These are phyloP conservation scores for Cosmia trapezina DNA, from an alignment of 2,888 invertebrate genomes.

Conservation along the genomic window DNA sequence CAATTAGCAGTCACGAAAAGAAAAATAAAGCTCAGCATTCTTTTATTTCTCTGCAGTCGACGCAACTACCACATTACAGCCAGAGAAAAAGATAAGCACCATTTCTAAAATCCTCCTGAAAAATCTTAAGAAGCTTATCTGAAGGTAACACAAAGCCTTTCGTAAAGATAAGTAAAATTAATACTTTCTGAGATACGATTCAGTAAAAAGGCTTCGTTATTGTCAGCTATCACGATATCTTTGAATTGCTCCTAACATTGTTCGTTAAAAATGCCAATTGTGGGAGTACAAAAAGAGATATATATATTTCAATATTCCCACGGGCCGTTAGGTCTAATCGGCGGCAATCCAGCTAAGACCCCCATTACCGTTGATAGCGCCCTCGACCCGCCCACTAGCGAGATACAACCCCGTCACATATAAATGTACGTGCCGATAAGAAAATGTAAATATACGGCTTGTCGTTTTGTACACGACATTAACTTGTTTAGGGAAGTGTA, in stretches of 20 bases:
- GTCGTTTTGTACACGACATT: constrained; percentile 52
- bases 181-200: constrained; percentile 38
- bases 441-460: constrained; percentile 74
- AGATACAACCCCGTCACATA: constrained; percentile 73
- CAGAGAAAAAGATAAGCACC: constrained; percentile 8
- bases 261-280: constrained; percentile 53
- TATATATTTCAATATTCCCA: constrained; percentile 81
- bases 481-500: constrained; percentile 34
- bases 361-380: constrained; percentile 84
- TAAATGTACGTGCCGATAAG: constrained; percentile 79
- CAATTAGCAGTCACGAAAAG: constrained; percentile 45
- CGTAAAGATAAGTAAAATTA: constrained; percentile 51
- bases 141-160: constrained; percentile 38
- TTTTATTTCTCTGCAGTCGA: constrained; percentile 31
- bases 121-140: constrained; percentile 36
- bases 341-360: constrained; percentile 82
- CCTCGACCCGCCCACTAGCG: constrained; percentile 68
- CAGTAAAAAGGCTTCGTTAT: constrained; percentile 36
- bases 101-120: constrained; percentile 23
- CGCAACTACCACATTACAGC: constrained; percentile 18
- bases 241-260: constrained; percentile 48
- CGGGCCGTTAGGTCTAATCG: constrained; percentile 84
- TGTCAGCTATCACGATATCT: constrained; percentile 47
- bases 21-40: constrained; percentile 10
- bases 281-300: constrained; percentile 54